Conservation (phyloP, 2,113 vertebrate species). For the Cygnus buccinator region DNA sequence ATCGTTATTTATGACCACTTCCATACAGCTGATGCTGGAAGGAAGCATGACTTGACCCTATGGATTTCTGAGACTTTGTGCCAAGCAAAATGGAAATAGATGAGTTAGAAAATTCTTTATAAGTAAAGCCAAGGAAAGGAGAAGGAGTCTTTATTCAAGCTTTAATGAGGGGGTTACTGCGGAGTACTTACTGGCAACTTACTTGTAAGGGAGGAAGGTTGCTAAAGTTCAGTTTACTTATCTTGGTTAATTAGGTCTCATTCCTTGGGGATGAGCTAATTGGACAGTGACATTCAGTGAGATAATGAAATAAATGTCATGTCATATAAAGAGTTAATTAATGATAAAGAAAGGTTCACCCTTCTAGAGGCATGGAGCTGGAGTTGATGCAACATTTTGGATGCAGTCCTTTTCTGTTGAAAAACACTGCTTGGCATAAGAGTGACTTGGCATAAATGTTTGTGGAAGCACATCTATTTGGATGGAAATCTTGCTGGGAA, state of each 20-base stretch:
- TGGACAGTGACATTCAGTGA: slow-evolving; percentile 22
- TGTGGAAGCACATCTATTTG: slow-evolving; percentile 9
- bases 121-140: background rate
- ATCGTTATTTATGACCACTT: background rate
- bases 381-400: slow-evolving; percentile 33
- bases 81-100: background rate
- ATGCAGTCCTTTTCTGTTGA: slow-evolving; percentile 20
- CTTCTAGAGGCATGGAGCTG: background rate
- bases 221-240: slow-evolving; percentile 44
- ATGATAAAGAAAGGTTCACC: background rate
- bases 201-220: slow-evolving; percentile 31
- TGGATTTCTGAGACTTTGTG: background rate
- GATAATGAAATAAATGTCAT: slow-evolving; percentile 54
- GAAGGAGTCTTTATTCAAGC: background rate
- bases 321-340: slow-evolving; percentile 62
- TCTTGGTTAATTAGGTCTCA: slow-evolving; percentile 35
- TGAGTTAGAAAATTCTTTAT: background rate
- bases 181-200: slow-evolving; percentile 32
- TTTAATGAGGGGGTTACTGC: background rate
- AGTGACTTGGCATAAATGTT: slow-evolving; percentile 65
- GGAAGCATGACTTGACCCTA: background rate
- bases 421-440: background rate
- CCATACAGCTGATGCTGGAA: background rate
- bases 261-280: slow-evolving; percentile 46
- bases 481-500: slow-evolving; percentile 35